phyloP scores from a whole-genome alignment of 1,140 invertebrate species.

The Lycorma delicatula region DNA sequence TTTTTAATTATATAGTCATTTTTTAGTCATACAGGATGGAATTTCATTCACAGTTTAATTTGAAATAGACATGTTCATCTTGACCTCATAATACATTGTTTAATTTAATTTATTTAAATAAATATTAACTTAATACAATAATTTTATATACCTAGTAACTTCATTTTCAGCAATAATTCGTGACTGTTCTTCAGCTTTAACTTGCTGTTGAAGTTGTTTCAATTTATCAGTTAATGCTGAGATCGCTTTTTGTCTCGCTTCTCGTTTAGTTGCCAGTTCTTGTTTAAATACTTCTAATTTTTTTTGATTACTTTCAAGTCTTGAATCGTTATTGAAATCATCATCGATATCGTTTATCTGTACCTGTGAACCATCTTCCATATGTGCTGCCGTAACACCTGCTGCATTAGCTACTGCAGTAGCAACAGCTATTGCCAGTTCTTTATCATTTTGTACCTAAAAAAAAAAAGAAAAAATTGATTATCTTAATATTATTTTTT shows the following conservation, averaged over 20 bases:
- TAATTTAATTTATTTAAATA: neutral
- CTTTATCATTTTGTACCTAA: too few species aligned
- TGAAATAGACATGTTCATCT: too few species aligned
- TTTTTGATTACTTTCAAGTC: neutral
- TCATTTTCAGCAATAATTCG: neutral
- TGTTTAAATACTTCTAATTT: conserved; percentile 1
- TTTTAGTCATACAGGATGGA: neutral
- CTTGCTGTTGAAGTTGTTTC: neutral
- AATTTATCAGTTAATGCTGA: neutral
- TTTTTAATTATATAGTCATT: neutral
- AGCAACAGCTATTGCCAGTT: too few species aligned
- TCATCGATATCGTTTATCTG: too few species aligned
- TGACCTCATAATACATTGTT: too few species aligned
- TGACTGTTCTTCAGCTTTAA: neutral
- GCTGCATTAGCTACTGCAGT: too few species aligned
- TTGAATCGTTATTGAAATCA: too few species aligned
- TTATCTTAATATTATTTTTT: too few species aligned
- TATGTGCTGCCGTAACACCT: too few species aligned
- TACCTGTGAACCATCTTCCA: too few species aligned
- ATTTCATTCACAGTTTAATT: too few species aligned
- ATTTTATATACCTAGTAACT: neutral
- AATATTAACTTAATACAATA: neutral
- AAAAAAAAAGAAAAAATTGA: too few species aligned
- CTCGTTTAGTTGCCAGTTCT: neutral
- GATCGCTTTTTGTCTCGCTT: neutral